Conservation (phyloP, 2,888 invertebrate genomes). For the Caenorhabditis sp. region DNA sequence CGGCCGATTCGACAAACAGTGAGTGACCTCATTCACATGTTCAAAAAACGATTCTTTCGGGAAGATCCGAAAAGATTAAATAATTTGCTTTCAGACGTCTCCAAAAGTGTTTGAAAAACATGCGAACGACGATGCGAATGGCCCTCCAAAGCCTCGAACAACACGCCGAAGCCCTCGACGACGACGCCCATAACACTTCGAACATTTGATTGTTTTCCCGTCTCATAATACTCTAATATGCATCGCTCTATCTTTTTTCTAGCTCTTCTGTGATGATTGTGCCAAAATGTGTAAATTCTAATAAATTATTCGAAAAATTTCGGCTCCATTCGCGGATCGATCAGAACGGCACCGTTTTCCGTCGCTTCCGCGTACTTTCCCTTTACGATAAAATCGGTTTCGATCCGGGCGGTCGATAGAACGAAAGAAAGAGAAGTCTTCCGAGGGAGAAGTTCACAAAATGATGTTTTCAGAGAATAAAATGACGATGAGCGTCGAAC, state of each 20-base stretch:
- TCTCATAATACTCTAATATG: not conserved
- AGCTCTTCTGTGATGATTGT: not conserved
- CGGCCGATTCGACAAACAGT: slow-evolving; percentile 65
- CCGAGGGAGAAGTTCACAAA: not conserved
- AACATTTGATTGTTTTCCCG: slow-evolving; percentile 50
- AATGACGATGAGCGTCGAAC: slow-evolving; percentile 14
- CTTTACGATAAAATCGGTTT: slow-evolving; percentile 9
- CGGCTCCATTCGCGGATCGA: not conserved
- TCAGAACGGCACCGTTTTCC: slow-evolving; percentile 9
- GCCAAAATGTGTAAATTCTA: slow-evolving; percentile 1
- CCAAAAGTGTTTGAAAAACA: slow-evolving; percentile 66
- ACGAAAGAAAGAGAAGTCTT: not conserved
- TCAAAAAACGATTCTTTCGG: not conserved
- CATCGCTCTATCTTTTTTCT: not conserved
- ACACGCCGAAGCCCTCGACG: slow-evolving; percentile 35
- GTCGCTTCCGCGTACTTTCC: slow-evolving; percentile 20
- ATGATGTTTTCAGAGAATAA: slow-evolving; percentile 1
- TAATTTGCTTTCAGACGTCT: slow-evolving; percentile 66
- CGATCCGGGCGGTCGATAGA: not conserved
- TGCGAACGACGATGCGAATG: slow-evolving; percentile 70
- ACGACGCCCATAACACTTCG: slow-evolving; percentile 64
- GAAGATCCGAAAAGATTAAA: not conserved
- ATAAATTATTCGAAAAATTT: not conserved
- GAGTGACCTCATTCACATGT: slow-evolving; percentile 28
- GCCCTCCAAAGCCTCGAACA: slow-evolving; percentile 70